These are phyloP conservation scores for Papilio machaon DNA, from an alignment of 1,140 invertebrate genomes.

Conservation along the genomic window DNA sequence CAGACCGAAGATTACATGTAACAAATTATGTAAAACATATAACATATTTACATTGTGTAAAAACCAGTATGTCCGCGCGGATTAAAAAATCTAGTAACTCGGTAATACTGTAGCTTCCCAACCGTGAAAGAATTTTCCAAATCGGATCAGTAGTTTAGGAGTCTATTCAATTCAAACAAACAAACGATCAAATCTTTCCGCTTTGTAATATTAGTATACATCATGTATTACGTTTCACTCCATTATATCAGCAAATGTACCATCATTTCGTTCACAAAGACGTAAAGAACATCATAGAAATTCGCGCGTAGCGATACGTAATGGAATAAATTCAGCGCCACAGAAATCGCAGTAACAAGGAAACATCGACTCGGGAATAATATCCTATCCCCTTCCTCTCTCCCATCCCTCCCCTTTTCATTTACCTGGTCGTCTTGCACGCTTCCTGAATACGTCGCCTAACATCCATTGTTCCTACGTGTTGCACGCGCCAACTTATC, in stretches of 20 bases:
- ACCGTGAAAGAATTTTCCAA: no score
- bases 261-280: neutral
- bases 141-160: no score
- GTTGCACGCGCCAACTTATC: slow-evolving; percentile 23
- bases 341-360: slow-evolving; percentile 40
- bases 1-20: no score
- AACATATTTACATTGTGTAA: no score
- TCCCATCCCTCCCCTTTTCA: slow-evolving; percentile 37
- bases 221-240: neutral
- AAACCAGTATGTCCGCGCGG: no score
- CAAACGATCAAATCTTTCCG: no score
- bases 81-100: no score
- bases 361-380: slow-evolving; percentile 43
- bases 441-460: slow-evolving; percentile 43
- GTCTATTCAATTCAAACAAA: no score
- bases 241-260: neutral
- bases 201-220: no score
- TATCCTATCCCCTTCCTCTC: slow-evolving; percentile 22
- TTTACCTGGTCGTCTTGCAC: slow-evolving; percentile 43
- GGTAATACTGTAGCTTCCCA: no score
- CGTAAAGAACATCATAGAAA: neutral
- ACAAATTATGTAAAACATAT: no score
- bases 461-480: slow-evolving; percentile 28
- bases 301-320: slow-evolving; percentile 24
- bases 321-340: slow-evolving; percentile 41